Evolutionary conservation across 2,888 invertebrate species (phyloP), one percentile per base, ranked within the genome.

Genomic region (Gasteruption jaculator): DNA sequence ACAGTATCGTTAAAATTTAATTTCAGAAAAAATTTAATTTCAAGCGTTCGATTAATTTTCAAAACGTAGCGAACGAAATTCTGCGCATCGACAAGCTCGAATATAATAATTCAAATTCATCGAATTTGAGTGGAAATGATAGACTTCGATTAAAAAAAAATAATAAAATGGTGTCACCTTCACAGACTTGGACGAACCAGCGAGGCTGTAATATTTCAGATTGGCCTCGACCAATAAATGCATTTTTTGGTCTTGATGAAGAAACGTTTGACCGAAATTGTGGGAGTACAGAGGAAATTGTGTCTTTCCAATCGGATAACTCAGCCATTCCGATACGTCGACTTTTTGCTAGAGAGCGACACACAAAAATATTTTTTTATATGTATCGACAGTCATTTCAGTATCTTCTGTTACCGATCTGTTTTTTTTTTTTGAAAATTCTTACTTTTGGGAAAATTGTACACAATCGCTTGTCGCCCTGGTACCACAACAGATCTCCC

Each of bases 401-500:
- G 15, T 24, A 46, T 35, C 25, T 38, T 29, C 33, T 25, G 33
- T 26, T 16, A 25, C 36, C 10, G 26, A 22, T 7, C 70, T 70
- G 47, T 67, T 32, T 14, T 18, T 37, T 22, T 30, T 30, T 42
- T 16, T 46, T 15, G 10, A 43, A 16, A 27, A 37, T 37, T 48
- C 57, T 58, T 73, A 80, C 80, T 71, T 75, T 74, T 18, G 81
- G 80, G 50, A 75, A 75, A 44, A 80, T 63, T 2, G 77, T 77
- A 52, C 78, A 77, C 4, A 75, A 74, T 49, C 76, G 69, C 41
- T 75, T 73, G 36, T 76, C 74, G 2, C 73, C 75, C 31, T 71
- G 68, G 48, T 73, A 74, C 72, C 78, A 79, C 2, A 81, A 61
- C 11, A 86, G 70, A 65, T 84, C 83, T 60, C 81, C 82, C 5